These are phyloP conservation scores for Heliothis subflexa DNA, from an alignment of 1,140 invertebrate genomes.

Conservation along the genomic window DNA sequence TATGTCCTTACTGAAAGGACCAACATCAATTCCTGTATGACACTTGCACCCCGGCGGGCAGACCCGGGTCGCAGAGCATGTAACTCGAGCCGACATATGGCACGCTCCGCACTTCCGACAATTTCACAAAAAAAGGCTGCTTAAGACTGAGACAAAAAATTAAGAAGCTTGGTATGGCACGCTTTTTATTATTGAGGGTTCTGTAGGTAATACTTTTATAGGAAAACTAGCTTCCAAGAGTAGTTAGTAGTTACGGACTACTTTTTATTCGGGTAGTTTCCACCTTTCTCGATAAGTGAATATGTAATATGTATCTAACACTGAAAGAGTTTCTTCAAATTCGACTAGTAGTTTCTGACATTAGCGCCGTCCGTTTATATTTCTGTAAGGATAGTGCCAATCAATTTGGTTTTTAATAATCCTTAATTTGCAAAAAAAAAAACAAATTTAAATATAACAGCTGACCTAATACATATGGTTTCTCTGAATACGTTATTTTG, in stretches of 20 bases:
- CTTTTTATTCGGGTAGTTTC: no score
- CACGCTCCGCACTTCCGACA: slow-evolving; percentile 79
- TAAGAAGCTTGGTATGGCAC: slow-evolving; percentile 26
- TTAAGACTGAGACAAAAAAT: slow-evolving; percentile 52
- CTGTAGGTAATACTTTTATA: slow-evolving; percentile 35
- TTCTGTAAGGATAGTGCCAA: no score
- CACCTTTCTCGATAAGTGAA: not conserved
- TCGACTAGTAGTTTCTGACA: no score
- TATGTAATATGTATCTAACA: not conserved
- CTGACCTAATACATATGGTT: no score
- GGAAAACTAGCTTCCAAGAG: not conserved
- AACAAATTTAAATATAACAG: no score
- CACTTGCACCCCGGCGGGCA: slow-evolving; percentile 41
- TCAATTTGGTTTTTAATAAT: no score
- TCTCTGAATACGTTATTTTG: no score
- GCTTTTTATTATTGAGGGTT: slow-evolving; percentile 35
- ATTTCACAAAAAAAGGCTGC: slow-evolving; percentile 70
- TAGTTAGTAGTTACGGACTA: no score
- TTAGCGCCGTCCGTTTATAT: no score
- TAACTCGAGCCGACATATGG: slow-evolving; percentile 76
- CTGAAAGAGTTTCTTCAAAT: no score
- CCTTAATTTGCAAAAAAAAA: no score
- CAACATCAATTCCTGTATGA: not conserved
- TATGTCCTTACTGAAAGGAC: not conserved
- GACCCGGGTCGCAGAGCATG: slow-evolving; percentile 46